Evolutionary conservation across 2,113 vertebrate genomes (phyloP).

Genomic region (Muscicapa adusta): DNA sequence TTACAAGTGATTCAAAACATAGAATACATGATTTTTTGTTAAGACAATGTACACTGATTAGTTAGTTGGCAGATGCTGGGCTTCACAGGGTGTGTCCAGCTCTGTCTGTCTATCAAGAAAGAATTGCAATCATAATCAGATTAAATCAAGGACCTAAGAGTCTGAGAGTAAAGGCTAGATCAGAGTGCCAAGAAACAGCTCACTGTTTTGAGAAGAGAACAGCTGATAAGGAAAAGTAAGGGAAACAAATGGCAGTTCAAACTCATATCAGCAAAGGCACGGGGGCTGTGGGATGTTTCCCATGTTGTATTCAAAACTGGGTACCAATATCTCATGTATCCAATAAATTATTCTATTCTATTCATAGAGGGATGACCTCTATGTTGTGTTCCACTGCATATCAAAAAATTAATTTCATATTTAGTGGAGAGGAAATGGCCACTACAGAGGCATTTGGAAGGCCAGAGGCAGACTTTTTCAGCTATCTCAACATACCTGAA

Average conservation of each 20-base stretch:
- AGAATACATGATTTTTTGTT: background rate
- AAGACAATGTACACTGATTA: background rate
- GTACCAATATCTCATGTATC: background rate
- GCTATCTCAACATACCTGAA: constrained; percentile 64
- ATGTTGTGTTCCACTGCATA: background rate
- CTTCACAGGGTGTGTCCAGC: background rate
- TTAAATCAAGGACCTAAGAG: background rate
- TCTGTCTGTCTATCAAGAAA: background rate
- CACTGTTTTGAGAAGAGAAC: background rate
- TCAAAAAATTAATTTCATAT: background rate
- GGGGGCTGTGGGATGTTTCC: background rate
- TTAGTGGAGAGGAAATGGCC: background rate
- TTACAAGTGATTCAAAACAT: background rate
- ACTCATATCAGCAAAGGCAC: background rate
- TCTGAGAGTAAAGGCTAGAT: background rate
- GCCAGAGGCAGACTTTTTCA: background rate
- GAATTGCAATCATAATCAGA: background rate
- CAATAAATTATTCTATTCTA: background rate
- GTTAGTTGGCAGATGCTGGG: background rate
- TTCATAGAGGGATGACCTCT: background rate
- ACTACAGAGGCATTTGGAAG: background rate
- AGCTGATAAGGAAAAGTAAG: background rate
- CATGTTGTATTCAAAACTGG: background rate
- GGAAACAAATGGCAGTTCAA: background rate
- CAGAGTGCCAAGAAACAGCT: background rate